Conservation (phyloP, 2,888 invertebrate species). For the Caenorhabditis japonica region DNA sequence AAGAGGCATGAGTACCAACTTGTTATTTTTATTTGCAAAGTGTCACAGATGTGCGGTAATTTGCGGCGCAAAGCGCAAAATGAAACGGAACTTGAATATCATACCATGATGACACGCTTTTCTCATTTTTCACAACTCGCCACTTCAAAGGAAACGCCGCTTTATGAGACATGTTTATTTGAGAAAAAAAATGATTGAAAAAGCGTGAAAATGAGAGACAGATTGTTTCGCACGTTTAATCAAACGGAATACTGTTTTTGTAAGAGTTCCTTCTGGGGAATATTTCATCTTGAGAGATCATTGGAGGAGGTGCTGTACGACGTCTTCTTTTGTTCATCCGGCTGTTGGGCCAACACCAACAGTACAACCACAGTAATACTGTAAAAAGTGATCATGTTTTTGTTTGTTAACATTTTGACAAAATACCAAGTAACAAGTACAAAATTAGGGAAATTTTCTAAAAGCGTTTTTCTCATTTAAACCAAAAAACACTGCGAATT, state of each 20-base stretch:
- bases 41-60: conserved; percentile 49
- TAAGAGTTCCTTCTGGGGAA: conserved; percentile 42
- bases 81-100: too few relatives aligned
- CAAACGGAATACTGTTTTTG: conserved; percentile 46
- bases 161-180: conserved; percentile 9
- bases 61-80: conserved; percentile 12
- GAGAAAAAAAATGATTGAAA: background rate
- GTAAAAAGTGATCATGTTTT: conserved; percentile 12
- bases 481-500: background rate
- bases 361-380: conserved; percentile 42
- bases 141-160: conserved; percentile 33
- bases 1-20: conserved; percentile 55
- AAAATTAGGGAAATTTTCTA: background rate
- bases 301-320: conserved; percentile 25
- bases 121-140: conserved; percentile 39
- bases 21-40: conserved; percentile 46
- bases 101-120: conserved; percentile 7
- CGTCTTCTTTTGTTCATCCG: conserved; percentile 19
- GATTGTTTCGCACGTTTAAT: conserved; percentile 13
- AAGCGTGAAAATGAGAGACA: background rate
- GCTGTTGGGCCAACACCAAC: conserved; percentile 52
- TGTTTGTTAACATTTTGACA: background rate
- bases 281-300: conserved; percentile 39
- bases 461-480: background rate
- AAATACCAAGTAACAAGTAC: background rate